Conservation (phyloP, 2,797 vertebrate genomes). For the Paratrypauchen microcephalus region DNA sequence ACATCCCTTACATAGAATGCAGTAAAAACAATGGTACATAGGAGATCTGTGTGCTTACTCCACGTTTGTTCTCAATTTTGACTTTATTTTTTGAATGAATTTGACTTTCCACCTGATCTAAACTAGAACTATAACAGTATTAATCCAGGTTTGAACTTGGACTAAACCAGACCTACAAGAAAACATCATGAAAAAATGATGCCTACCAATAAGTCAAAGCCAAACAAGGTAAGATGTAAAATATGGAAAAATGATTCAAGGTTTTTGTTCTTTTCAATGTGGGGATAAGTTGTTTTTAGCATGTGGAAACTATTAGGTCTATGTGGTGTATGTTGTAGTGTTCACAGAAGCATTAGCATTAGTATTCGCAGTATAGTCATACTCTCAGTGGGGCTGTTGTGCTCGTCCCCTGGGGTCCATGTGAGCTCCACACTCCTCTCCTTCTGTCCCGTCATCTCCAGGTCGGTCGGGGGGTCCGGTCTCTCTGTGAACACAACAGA, state of each 20-base stretch:
- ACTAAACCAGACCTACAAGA: neutral
- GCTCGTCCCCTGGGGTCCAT: conserved; percentile 91
- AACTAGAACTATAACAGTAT: neutral
- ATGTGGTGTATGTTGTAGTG: too few species aligned
- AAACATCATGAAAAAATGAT: neutral
- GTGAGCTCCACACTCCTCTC: conserved; percentile 87
- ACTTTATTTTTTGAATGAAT: neutral
- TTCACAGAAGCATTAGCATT: neutral
- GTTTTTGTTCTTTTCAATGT: neutral
- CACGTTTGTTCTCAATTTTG: too few species aligned
- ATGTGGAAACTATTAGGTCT: neutral
- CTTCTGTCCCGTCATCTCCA: conserved; percentile 87
- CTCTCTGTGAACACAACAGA: conserved; percentile 72
- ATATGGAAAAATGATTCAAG: too few species aligned
- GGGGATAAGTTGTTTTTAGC: neutral
- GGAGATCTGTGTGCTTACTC: too few species aligned
- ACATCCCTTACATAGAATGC: too few species aligned
- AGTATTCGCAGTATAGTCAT: conserved; percentile 37
- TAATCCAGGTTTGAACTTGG: neutral
- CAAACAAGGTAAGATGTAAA: too few species aligned
- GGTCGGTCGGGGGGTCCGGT: conserved; percentile 88
- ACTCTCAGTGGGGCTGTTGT: conserved; percentile 92
- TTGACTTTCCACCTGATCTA: neutral
- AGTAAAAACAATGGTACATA: too few species aligned
- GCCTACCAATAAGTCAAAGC: neutral